These are phyloP conservation scores for Cyphomyrus discorhynchus DNA, from an alignment of 2,113 vertebrate species.

Conservation along the genomic window DNA sequence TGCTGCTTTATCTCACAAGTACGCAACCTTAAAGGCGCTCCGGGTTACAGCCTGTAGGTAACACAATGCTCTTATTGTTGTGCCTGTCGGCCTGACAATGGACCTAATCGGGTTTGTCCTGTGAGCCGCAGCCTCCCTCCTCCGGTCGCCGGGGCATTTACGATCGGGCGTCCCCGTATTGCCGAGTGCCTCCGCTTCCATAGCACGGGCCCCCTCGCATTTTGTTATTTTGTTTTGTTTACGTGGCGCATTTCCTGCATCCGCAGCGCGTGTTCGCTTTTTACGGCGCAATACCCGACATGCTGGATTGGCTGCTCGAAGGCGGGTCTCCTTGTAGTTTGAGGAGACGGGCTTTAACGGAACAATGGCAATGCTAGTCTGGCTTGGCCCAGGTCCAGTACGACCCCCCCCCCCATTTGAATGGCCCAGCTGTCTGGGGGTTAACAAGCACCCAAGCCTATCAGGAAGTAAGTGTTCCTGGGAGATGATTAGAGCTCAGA, in stretches of 20 bases:
- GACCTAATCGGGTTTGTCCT: neutral
- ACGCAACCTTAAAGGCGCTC: neutral
- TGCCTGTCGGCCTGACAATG: neutral
- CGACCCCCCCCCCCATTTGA: conserved; percentile 31
- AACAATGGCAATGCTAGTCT: neutral
- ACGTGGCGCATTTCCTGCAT: neutral
- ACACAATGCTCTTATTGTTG: neutral
- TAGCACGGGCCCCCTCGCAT: neutral
- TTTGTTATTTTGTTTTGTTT: neutral
- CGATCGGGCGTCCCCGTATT: neutral
- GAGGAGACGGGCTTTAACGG: neutral
- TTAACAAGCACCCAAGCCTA: conserved; percentile 34
- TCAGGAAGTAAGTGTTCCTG: neutral
- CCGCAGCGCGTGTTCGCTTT: neutral
- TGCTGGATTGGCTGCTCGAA: neutral
- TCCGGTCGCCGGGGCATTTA: neutral
- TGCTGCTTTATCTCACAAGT: neutral
- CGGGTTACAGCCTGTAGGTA: neutral
- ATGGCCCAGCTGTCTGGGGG: conserved; percentile 30
- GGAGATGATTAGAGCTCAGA: neutral
- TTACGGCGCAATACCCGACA: neutral
- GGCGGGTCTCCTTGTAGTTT: neutral
- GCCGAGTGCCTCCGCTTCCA: neutral
- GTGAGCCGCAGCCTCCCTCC: neutral
- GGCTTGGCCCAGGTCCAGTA: conserved; percentile 3